A percentile compares a stretch with the other conserved stretches of the same genome.
phyloP scores from a whole-genome alignment of 2,888 invertebrate genomes.

The Pseudoips prasinana region DNA sequence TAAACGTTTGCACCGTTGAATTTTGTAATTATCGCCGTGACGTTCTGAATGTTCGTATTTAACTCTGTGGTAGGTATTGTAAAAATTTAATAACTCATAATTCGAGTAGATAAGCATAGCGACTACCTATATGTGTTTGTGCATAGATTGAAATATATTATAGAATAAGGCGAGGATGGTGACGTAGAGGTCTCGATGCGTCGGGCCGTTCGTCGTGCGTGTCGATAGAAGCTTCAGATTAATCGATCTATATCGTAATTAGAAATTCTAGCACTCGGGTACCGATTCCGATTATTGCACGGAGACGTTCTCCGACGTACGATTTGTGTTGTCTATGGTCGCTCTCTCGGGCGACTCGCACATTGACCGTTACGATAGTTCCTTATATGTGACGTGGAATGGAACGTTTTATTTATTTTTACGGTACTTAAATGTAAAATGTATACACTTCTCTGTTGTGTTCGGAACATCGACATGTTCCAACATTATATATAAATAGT shows the following conservation, averaged over 20 bases:
- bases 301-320: conserved; percentile 41
- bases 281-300: conserved; percentile 63
- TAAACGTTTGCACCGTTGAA: conserved; percentile 75
- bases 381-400: conserved; percentile 42
- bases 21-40: conserved; percentile 78
- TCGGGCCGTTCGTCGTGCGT: conserved; percentile 63
- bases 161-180: conserved; percentile 22
- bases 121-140: conserved; percentile 73
- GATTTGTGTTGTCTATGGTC: conserved; percentile 54
- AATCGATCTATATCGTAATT: conserved; percentile 70
- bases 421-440: conserved; percentile 69
- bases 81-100: conserved; percentile 72
- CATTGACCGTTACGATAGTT: conserved; percentile 44
- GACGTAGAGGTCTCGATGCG: not conserved
- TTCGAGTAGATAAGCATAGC: conserved; percentile 72
- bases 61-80: conserved; percentile 75
- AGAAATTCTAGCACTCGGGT: conserved; percentile 73
- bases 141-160: conserved; percentile 66
- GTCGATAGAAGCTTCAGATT: conserved; percentile 74
- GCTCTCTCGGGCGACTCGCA: conserved; percentile 52
- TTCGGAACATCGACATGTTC: conserved; percentile 56
- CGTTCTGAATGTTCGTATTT: conserved; percentile 78
- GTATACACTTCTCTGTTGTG: conserved; percentile 45
- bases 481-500: conserved; percentile 57
- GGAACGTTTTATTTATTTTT: conserved; percentile 52